Evolutionary conservation across 2,113 vertebrate species (phyloP).

Genomic region (Burhinus bistriatus): DNA sequence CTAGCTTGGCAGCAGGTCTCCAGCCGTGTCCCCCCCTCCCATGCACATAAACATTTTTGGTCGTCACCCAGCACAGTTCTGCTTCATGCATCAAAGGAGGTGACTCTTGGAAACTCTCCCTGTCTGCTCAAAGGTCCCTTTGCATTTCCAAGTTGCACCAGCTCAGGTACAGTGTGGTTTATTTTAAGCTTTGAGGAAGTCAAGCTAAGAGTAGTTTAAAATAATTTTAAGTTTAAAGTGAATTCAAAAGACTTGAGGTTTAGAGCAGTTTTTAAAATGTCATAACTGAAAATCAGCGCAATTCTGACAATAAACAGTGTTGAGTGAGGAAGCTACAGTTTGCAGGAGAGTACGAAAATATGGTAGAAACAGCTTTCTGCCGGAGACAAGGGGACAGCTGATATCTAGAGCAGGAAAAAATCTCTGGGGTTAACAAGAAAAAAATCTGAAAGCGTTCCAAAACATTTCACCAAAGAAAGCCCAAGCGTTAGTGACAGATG

Average conservation of each 20-base stretch:
- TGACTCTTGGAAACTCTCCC: background rate
- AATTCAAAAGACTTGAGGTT: background rate
- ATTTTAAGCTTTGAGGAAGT: background rate
- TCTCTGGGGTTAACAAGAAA: background rate
- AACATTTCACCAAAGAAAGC: conserved; percentile 11
- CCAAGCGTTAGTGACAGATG: conserved; percentile 44
- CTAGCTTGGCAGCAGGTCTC: background rate
- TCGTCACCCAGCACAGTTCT: background rate
- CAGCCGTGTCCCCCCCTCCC: background rate
- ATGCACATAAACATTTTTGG: background rate
- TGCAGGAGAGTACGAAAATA: background rate
- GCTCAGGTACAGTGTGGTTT: background rate
- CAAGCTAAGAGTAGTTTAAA: background rate
- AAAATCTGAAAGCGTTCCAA: background rate
- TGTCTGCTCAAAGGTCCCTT: background rate
- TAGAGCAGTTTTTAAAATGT: background rate
- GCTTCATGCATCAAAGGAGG: background rate
- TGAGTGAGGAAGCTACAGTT: background rate
- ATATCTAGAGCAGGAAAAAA: background rate
- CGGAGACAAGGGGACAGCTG: background rate
- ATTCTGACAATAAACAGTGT: background rate
- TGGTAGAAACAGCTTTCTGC: background rate
- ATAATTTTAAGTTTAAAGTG: background rate
- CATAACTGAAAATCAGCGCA: background rate
- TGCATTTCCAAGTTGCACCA: background rate